Conservation (phyloP, 1,140 invertebrate species). For the Hyposmocoma kahamanoa region DNA sequence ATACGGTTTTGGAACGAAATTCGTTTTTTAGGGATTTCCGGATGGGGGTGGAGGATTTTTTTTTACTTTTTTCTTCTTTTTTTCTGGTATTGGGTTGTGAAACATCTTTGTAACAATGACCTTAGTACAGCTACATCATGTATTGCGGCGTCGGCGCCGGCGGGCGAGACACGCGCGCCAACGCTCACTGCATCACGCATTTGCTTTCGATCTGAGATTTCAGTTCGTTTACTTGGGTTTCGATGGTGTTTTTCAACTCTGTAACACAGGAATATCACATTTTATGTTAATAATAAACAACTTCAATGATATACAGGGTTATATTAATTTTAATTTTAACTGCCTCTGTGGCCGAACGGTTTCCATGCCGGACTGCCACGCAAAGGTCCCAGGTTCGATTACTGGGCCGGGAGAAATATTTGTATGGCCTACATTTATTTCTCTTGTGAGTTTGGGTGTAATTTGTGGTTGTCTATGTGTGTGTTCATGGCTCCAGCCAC, state of each 20-base stretch:
- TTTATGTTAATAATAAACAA: no score
- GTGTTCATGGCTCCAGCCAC: no score
- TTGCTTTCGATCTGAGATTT: slow-evolving; percentile 96
- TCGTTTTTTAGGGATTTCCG: slow-evolving; percentile 13
- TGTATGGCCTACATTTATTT: no score
- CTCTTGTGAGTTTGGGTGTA: no score
- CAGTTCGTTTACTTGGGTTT: slow-evolving; percentile 94
- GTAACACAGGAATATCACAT: slow-evolving; percentile 59
- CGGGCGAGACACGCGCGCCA: slow-evolving; percentile 7
- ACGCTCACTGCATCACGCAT: slow-evolving; percentile 87
- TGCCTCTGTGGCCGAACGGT: no score
- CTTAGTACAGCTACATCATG: slow-evolving; percentile 64
- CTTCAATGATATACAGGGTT: no score
- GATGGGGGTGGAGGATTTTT: slow-evolving; percentile 24
- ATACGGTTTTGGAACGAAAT: slow-evolving; percentile 22
- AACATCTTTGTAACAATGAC: slow-evolving; percentile 44
- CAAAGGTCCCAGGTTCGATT: no score
- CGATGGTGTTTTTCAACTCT: slow-evolving; percentile 96
- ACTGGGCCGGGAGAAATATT: no score
- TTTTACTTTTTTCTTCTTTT: no score
- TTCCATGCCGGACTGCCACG: no score
- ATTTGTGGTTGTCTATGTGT: no score
- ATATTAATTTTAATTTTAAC: no score
- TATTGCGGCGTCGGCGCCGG: slow-evolving; percentile 36
- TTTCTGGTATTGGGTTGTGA: slow-evolving; percentile 22